phyloP scores from a whole-genome alignment of 1,140 invertebrate species.

The Leptopilina boulardi region DNA sequence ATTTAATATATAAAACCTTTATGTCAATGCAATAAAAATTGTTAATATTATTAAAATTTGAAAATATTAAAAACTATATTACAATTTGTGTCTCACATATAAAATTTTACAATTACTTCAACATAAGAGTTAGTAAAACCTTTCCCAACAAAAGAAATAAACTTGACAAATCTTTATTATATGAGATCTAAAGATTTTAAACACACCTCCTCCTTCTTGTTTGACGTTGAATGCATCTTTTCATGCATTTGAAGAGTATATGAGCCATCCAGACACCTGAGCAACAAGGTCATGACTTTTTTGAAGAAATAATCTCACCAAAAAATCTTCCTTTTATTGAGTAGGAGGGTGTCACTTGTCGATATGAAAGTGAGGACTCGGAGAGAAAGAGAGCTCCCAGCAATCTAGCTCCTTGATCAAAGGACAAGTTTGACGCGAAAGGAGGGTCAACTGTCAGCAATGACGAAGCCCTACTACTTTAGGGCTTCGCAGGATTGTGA shows the following conservation, averaged over 20 bases:
- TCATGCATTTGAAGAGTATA: background rate
- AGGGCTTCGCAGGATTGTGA: slow-evolving; percentile 48
- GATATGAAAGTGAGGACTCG: slow-evolving; percentile 61
- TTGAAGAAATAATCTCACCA: slow-evolving; percentile 5
- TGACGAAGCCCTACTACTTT: slow-evolving; percentile 62
- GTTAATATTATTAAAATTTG: no score
- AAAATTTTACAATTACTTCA: no score
- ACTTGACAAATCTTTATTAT: background rate
- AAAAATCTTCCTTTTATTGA: slow-evolving; percentile 34
- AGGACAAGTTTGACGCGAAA: slow-evolving; percentile 63
- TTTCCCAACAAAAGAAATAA: background rate
- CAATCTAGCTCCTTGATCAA: slow-evolving; percentile 54
- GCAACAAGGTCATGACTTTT: slow-evolving; percentile 17
- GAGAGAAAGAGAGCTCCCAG: slow-evolving; percentile 33
- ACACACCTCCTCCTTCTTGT: background rate
- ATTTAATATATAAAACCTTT: no score
- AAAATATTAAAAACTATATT: no score
- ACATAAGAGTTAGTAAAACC: no score
- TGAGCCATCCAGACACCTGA: background rate
- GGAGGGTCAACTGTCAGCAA: slow-evolving; percentile 68
- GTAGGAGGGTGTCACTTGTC: slow-evolving; percentile 50
- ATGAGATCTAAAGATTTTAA: background rate
- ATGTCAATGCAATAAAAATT: no score
- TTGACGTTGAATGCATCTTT: background rate
- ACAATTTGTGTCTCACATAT: no score